A percentile compares a stretch with the other conserved stretches of the same genome.
phyloP scores from a whole-genome alignment of 2,888 invertebrate species.

The Eretmocerus hayati region DNA sequence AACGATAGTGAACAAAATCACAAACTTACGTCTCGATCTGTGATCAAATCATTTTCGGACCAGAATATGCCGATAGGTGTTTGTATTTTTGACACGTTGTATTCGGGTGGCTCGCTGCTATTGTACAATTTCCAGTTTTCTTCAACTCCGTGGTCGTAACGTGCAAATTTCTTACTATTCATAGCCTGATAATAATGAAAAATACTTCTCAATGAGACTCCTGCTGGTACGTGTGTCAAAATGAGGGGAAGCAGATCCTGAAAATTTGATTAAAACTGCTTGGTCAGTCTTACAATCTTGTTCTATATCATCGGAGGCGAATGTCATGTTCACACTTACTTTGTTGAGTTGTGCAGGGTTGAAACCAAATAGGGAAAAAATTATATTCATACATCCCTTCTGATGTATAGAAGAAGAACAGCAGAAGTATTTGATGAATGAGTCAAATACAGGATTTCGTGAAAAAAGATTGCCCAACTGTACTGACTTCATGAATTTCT shows the following conservation, averaged over 20 bases:
- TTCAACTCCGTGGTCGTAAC: slow-evolving; percentile 61
- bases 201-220: slow-evolving; percentile 66
- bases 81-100: slow-evolving; percentile 56
- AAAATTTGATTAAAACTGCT: not conserved
- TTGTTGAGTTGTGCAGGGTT: slow-evolving; percentile 62
- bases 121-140: slow-evolving; percentile 59
- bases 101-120: slow-evolving; percentile 54
- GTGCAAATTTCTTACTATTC: slow-evolving; percentile 54
- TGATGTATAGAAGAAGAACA: too few relatives aligned
- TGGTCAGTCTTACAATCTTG: not conserved
- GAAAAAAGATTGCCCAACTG: too few relatives aligned
- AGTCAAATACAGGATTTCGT: too few relatives aligned
- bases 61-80: slow-evolving; percentile 63
- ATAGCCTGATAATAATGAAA: slow-evolving; percentile 65
- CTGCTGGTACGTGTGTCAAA: slow-evolving; percentile 64
- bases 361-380: slow-evolving; percentile 67
- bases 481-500: too few relatives aligned
- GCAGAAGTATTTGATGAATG: too few relatives aligned
- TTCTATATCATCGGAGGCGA: too few relatives aligned
- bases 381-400: too few relatives aligned
- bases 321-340: slow-evolving; percentile 45
- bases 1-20: too few relatives aligned
- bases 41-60: slow-evolving; percentile 67
- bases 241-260: slow-evolving; percentile 58
- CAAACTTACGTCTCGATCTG: slow-evolving; percentile 51